Conservation (phyloP, 2,797 vertebrate species). For the Urocyon cinereoargenteus region DNA sequence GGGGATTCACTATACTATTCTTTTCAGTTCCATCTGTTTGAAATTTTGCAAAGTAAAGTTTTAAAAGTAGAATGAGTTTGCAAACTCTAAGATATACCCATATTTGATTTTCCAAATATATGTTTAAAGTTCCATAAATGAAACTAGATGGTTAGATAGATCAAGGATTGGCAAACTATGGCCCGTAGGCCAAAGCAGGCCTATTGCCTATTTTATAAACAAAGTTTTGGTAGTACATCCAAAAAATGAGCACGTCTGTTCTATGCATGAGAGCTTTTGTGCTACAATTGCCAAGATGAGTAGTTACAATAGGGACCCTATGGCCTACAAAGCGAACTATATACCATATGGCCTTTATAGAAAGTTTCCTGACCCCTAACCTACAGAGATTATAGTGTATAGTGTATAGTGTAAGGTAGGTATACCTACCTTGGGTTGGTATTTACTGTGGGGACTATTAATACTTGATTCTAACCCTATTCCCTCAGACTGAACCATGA, state of each 20-base stretch:
- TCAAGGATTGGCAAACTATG: neutral
- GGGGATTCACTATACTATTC: neutral
- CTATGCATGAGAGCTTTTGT: neutral
- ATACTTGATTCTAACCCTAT: neutral
- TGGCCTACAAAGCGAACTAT: neutral
- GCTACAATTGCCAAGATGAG: neutral
- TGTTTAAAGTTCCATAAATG: neutral
- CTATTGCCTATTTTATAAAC: neutral
- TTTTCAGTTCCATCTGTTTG: neutral
- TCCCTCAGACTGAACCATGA: neutral
- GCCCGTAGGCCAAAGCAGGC: neutral
- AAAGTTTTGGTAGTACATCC: neutral
- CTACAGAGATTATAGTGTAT: neutral
- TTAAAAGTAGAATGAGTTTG: slow-evolving; percentile 4
- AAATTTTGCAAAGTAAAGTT: neutral
- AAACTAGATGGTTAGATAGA: neutral
- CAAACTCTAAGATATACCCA: neutral
- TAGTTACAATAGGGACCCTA: neutral
- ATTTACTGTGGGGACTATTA: neutral
- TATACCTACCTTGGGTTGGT: neutral
- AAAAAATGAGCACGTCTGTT: neutral
- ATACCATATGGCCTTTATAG: neutral
- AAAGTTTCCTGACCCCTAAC: neutral
- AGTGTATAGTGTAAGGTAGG: no score
- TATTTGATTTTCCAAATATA: slow-evolving; percentile 33